Evolutionary conservation across 2,888 invertebrate genomes (phyloP), one percentile per base, ranked within the genome.

Genomic region (Cryptocheilus praepositus): DNA sequence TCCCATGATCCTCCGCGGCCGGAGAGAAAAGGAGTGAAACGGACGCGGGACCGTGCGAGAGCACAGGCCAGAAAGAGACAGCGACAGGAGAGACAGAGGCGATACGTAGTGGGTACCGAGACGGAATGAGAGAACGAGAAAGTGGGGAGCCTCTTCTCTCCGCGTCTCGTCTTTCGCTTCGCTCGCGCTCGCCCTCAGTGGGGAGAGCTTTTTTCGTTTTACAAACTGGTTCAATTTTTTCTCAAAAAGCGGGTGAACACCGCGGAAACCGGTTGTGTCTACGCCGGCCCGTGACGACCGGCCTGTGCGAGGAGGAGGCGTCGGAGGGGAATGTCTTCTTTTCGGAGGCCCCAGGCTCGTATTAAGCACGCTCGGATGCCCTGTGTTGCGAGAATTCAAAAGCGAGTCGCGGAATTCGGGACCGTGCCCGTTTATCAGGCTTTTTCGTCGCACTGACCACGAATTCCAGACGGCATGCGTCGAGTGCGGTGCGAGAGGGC

Each of bases 141-240:
- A 36, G 36, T 8, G 36, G 36, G 13, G 25, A 25, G 25, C 8
- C 21, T 16, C 55, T 16, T 18, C 13, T 13, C n/a, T n/a, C n/a
- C n/a, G n/a, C 16, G 11, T 18, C 54, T 36, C 54, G 25, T 13
- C 43, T 54, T 21, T 19, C 54, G 36, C n/a, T 43, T 55, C 46
- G 46, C n/a, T 59, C 28, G 25, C 16, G 28, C 56, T 43, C 18
- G 51, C 49, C 16, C 15, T n/a, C 52, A 69, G 80, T 79, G 76
- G 83, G 86, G 82, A 79, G 84, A 81, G 81, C 83, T 88, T 88
- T 88, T 87, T 88, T 88, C 83, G 85, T 87, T 87, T 86, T 84
- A 85, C 85, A 88, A 88, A 88, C 88, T 88, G 88, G 88, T 88
- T 88, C 88, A 88, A 88, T 87, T 88, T 88, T 88, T 88, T 88